Conservation (phyloP, 2,797 vertebrate species). For the Etheostoma perlongum region DNA sequence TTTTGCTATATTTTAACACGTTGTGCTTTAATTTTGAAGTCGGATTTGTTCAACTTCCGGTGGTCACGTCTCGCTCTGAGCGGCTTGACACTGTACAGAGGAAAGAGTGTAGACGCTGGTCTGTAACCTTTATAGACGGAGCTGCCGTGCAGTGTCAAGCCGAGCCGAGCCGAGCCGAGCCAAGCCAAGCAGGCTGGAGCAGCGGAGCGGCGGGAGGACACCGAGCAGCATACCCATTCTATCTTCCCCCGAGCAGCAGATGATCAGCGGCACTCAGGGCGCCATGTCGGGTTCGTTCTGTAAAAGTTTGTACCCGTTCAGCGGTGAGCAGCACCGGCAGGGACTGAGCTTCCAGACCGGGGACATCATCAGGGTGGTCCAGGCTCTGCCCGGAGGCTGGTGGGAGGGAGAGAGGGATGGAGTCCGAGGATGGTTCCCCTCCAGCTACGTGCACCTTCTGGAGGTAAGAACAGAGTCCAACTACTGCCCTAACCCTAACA, state of each 20-base stretch:
- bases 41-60: rapidly evolving
- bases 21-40: constrained; percentile 50
- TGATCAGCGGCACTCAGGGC: too few relatives aligned
- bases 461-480: constrained; percentile 86
- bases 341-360: constrained; percentile 93
- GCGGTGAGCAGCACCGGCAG: constrained; percentile 92
- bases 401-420: constrained; percentile 98
- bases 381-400: constrained; percentile 94
- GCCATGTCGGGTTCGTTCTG: constrained; percentile 89
- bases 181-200: constrained; percentile 6
- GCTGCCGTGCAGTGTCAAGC: background rate
- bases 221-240: too few relatives aligned
- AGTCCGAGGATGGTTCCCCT: constrained; percentile 93
- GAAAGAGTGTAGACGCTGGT: background rate
- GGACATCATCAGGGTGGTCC: constrained; percentile 90
- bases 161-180: too few relatives aligned
- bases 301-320: constrained; percentile 93
- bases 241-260: too few relatives aligned
- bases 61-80: rapidly evolving
- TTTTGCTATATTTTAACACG: too few relatives aligned
- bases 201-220: constrained; percentile 28
- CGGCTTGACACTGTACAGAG: background rate
- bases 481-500: too few relatives aligned
- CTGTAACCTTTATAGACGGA: background rate
- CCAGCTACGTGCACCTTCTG: constrained; percentile 94